These are phyloP conservation scores for Vanacampus margaritifer DNA, from an alignment of 2,113 vertebrate species.

Conservation along the genomic window DNA sequence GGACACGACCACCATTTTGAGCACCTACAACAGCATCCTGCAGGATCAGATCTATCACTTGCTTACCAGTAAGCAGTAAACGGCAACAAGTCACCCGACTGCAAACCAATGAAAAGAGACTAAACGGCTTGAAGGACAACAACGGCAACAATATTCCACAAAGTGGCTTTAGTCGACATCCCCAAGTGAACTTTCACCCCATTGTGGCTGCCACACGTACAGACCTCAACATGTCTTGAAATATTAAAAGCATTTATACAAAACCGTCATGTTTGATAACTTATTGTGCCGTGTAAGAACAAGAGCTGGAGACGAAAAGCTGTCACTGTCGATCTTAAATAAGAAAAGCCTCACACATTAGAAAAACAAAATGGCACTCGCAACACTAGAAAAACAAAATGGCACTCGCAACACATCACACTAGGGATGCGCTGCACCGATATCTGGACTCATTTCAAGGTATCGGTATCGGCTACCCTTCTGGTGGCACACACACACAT, in stretches of 20 bases:
- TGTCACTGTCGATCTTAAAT: too few relatives aligned
- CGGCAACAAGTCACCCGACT: neutral
- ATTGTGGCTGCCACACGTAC: slow-evolving; percentile 4
- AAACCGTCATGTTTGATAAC: slow-evolving; percentile 9
- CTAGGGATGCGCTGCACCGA: too few relatives aligned
- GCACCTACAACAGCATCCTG: slow-evolving; percentile 59
- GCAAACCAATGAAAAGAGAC: neutral
- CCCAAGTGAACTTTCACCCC: neutral
- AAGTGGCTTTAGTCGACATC: neutral
- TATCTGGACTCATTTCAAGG: too few relatives aligned
- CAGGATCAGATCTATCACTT: slow-evolving; percentile 68
- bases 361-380: too few relatives aligned
- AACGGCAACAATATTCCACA: neutral
- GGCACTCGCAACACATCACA: too few relatives aligned
- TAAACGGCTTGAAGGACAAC: slow-evolving; percentile 3
- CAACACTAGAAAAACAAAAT: too few relatives aligned
- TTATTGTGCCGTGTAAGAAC: neutral
- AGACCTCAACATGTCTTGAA: slow-evolving; percentile 39
- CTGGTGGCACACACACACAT: too few relatives aligned
- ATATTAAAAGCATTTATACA: slow-evolving; percentile 62
- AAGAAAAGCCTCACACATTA: too few relatives aligned
- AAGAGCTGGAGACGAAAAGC: too few relatives aligned
- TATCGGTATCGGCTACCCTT: too few relatives aligned
- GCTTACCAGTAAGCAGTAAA: slow-evolving; percentile 47
- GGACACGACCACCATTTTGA: slow-evolving; percentile 47